phyloP scores from a whole-genome alignment of 2,113 vertebrate species.

The Pluvialis apricaria region DNA sequence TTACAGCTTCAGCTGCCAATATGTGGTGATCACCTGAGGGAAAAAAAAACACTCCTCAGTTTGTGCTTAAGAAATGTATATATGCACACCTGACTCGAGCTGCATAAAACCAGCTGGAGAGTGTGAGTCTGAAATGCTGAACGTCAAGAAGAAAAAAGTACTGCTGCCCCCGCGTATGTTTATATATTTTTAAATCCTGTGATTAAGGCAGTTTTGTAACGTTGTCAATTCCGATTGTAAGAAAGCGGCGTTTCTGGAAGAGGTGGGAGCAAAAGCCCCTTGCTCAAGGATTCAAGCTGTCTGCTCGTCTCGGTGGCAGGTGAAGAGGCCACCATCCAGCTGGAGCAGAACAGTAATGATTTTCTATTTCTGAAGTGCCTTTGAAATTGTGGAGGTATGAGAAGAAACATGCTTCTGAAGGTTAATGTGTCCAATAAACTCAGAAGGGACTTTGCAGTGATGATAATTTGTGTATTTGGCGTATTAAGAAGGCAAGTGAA shows the following conservation, averaged over 20 bases:
- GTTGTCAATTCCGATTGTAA: not conserved
- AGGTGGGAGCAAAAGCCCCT: not conserved
- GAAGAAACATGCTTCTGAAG: not conserved
- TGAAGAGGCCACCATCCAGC: not conserved
- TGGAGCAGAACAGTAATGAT: not conserved
- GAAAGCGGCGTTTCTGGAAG: not conserved
- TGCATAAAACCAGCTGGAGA: too few species aligned
- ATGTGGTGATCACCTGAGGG: not conserved
- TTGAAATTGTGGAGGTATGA: not conserved
- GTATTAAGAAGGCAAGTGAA: not conserved
- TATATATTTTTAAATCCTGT: not conserved
- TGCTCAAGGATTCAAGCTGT: not conserved
- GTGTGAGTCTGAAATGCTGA: not conserved
- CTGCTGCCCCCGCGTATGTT: fast-evolving
- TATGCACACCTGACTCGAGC: not conserved
- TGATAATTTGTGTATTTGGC: not conserved
- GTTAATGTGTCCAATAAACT: not conserved
- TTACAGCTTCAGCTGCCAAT: not conserved
- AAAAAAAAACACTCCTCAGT: not conserved
- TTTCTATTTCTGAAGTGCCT: not conserved
- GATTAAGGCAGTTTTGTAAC: not conserved
- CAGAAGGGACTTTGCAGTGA: not conserved
- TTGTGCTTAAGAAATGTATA: not conserved
- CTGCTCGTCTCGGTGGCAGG: fast-evolving
- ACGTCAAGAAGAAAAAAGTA: not conserved